Evolutionary conservation across 2,797 vertebrate species (phyloP), one percentile per base, ranked within the genome.

Genomic region (Heliangelus exortis): DNA sequence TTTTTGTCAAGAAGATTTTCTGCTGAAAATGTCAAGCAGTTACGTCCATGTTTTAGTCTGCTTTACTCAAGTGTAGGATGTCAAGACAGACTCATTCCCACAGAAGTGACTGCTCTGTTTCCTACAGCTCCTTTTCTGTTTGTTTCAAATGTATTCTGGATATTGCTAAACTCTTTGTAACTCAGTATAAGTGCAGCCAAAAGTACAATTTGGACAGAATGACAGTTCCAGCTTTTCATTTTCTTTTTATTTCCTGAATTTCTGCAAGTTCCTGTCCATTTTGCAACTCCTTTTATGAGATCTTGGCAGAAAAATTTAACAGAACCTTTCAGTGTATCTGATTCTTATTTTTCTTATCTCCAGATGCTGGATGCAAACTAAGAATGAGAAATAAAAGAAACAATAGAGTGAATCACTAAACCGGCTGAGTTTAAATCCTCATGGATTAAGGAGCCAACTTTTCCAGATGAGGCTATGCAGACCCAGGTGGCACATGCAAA

Each of bases 321-420:
- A 50, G 63, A 77, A 71, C 84, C 16, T 48, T 79, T 66, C 41
- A 19, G 7, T 34, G 3, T 87, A 59, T 86, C 78, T 72, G 26
- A 47, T 74, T 84, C 62, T 62, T 83, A 34, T 72, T 93, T 91
- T 66, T 58, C 48, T 87, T 89, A 73, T 48, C 78, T 79, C 66
- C 72, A 98, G 98, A 98, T 98, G 98, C 97, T 98, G 45, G 98
- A 99, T 86, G 98, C 98, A 96, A 99, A 98, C 96, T 98, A 99
- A 97, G 96, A 97, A 67, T 98, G 98, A 98, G 98, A 99, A 33
- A 98, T 99, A 51, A 95, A 91, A 2, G 97, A 99, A 97, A 98
- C 98, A 8, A 96, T 98, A 94, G 75, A 97, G 63, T 98, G 98
- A 98, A 98, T 98, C 89, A 95, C 96, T 59, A 95, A 96, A 48